Evolutionary conservation across 1,140 invertebrate species (phyloP), one percentile per base, ranked within the genome.

Genomic region (Spodoptera frugiperda): DNA sequence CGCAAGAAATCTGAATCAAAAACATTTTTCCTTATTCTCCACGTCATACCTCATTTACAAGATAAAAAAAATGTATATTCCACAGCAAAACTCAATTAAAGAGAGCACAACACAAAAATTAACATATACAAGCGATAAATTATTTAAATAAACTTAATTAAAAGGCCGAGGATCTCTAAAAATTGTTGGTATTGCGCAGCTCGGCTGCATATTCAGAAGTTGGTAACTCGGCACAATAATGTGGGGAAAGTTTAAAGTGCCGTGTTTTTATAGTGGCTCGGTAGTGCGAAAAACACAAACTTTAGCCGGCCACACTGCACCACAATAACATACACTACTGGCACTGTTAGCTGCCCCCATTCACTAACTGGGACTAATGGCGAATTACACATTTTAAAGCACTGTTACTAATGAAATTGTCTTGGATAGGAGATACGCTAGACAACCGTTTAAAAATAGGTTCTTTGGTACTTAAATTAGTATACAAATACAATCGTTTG

Each of bases 221-320:
- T 73, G 44, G 33, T 44, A 73, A 73, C 54, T 73, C 33, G 33
- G 33, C 33, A 59, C 70, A 73, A 59, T 73, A 59, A 73, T 19
- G 70, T 10, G 21, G 54, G 53, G 54, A 30, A 73, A 73, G 70
- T 73, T 71, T 57, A 73, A 73, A 73, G 70, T 73, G 71, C 44
- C 49, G 39, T 73, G 71, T 73, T 73, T 73, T 73, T 73, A 48
- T 61, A 73, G 71, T 71, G 68, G 55, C 44, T 44, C 39, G 55
- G 71, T 59, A 49, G 55, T 44, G 71, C 19, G 49, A 71, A 55
- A 39, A 73, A 73, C 53, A 59, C 39, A 73, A 73, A 73, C 71
- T 73, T 73, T 73, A 33, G 21, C 39, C 8, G 53, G 30, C 68
- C 68, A 55, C 51, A 46, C 68, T 15, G 15, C 51, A 14, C 39